Evolutionary conservation across 1,140 invertebrate genomes (phyloP).

Genomic region (Panonychus citri): DNA sequence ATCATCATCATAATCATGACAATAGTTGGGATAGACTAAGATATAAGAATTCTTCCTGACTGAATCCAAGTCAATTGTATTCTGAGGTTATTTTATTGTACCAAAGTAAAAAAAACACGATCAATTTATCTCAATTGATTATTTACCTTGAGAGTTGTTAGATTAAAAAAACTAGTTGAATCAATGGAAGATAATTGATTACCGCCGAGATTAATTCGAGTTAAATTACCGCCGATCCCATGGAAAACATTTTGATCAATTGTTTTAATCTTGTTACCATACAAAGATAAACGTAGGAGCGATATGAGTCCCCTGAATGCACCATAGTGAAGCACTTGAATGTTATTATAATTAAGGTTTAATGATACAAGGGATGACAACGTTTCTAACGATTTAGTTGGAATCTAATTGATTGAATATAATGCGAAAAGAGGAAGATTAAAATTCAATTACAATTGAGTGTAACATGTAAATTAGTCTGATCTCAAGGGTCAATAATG

Average conservation of each 20-base stretch:
- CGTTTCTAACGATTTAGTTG: conserved; percentile 11
- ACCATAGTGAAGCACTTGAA: conserved; percentile 12
- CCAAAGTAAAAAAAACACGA: no score
- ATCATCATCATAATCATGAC: no score
- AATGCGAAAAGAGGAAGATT: no score
- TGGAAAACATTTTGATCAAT: conserved; percentile 15
- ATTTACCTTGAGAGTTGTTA: conserved; percentile 11
- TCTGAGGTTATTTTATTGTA: no score
- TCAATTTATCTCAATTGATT: no score
- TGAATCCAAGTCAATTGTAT: no score
- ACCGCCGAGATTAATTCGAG: conserved; percentile 16
- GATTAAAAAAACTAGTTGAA: conserved; percentile 9
- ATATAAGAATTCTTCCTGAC: no score
- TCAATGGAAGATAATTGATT: conserved; percentile 15
- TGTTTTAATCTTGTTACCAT: conserved; percentile 16
- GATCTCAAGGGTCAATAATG: no score
- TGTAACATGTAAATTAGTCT: no score
- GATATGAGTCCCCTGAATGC: conserved; percentile 16
- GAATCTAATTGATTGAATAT: conserved; percentile 8
- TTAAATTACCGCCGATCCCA: conserved; percentile 15
- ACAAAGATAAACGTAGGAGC: conserved; percentile 14
- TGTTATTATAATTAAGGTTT: conserved; percentile 16
- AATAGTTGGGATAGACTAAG: no score
- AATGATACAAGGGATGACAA: conserved; percentile 13
- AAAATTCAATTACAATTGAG: no score